Percentiles rank a stretch among this genome's conserved stretches.
Conservation (phyloP, 2,113 vertebrate species). For the Megaleporinus macrocephalus region DNA sequence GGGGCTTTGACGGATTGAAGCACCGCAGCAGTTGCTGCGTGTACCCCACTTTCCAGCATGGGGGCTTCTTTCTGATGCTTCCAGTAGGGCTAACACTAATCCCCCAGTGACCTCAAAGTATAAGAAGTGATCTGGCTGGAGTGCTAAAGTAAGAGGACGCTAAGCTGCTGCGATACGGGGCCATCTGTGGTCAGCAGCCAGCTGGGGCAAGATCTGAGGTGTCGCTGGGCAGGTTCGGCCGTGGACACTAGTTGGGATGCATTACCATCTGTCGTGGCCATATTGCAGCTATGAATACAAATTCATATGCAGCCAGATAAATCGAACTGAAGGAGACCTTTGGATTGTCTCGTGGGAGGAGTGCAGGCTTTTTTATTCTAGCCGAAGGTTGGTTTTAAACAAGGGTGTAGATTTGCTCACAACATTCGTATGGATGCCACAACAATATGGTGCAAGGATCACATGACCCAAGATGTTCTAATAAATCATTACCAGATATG, state of each 20-base stretch:
- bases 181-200: conserved; percentile 27
- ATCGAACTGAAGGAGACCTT: neutral
- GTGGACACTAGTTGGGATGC: neutral
- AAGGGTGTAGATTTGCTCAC: too few species aligned
- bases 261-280: neutral
- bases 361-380: too few species aligned
- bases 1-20: conserved; percentile 8
- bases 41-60: neutral
- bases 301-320: conserved; percentile 6
- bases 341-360: neutral
- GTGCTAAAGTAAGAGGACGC: conserved; percentile 10
- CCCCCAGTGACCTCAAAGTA: conserved; percentile 22
- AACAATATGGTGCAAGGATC: too few species aligned
- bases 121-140: conserved; percentile 27
- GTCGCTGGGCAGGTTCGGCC: conserved; percentile 29
- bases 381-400: too few species aligned
- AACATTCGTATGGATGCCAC: too few species aligned
- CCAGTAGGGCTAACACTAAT: conserved; percentile 38
- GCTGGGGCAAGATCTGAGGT: neutral
- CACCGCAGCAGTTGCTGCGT: conserved; percentile 16
- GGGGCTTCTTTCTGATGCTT: neutral
- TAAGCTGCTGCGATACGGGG: conserved; percentile 16
- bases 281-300: conserved; percentile 11
- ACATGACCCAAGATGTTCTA: too few species aligned
- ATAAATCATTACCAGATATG: too few species aligned